Conservation (phyloP, 2,888 invertebrate species). For the Sialis lutaria region DNA sequence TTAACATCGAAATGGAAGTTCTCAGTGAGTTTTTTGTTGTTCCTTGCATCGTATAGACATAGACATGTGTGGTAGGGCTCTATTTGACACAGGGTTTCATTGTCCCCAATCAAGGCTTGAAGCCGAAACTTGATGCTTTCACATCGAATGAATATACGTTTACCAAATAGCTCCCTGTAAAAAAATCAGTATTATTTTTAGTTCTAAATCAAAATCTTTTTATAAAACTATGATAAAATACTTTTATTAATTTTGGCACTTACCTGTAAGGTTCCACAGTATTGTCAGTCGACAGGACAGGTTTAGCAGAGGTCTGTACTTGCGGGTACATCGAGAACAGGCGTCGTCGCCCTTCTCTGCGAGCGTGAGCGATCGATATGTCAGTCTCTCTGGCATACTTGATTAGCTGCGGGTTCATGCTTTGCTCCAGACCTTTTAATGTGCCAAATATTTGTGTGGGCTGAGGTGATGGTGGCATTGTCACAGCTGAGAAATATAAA, state of each 20-base stretch:
- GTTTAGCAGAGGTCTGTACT: constrained; percentile 26
- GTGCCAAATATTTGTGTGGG: constrained; percentile 58
- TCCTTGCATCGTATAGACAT: constrained; percentile 77
- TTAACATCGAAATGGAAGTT: constrained; percentile 85
- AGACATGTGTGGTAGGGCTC: constrained; percentile 89
- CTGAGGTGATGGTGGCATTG: constrained; percentile 39
- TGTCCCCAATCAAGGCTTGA: constrained; percentile 62
- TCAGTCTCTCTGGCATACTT: constrained; percentile 85
- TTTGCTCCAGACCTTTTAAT: constrained; percentile 73
- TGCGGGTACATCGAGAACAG: constrained; percentile 56
- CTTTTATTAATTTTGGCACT: neutral
- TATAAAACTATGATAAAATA: too few species aligned
- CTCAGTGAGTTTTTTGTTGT: constrained; percentile 76
- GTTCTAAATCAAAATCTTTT: constrained; percentile 25
- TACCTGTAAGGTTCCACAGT: constrained; percentile 2
- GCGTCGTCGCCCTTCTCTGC: constrained; percentile 63
- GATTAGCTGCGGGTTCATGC: constrained; percentile 81
- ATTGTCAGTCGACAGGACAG: constrained; percentile 19
- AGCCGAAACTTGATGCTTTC: constrained; percentile 70
- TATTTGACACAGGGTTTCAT: constrained; percentile 61
- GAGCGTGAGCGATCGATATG: constrained; percentile 60
- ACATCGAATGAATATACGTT: constrained; percentile 66
- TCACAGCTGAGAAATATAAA: constrained; percentile 18
- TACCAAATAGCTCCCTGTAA: constrained; percentile 76
- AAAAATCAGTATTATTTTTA: constrained; percentile 40